Percentiles rank a stretch among this genome's conserved stretches.
Conservation (phyloP, 2,888 invertebrate species). For the Cerastis leucographa region DNA sequence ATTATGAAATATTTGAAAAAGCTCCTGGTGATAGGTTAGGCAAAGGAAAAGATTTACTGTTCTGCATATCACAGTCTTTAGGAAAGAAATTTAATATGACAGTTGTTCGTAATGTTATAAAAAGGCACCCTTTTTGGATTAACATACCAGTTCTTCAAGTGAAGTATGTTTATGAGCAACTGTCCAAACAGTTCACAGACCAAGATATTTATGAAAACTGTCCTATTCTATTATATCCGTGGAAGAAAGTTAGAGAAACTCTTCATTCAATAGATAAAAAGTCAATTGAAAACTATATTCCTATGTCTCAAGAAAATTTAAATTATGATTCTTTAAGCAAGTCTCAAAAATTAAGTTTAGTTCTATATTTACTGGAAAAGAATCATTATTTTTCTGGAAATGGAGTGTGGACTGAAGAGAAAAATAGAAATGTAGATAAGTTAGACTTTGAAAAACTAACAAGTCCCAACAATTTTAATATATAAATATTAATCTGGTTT, state of each 20-base stretch:
- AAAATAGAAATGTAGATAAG: constrained; percentile 68
- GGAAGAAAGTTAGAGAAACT: constrained; percentile 81
- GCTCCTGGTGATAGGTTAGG: constrained; percentile 86
- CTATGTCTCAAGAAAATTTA: constrained; percentile 73
- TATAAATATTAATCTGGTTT: background rate
- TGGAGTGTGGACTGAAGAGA: constrained; percentile 87
- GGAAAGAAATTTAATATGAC: constrained; percentile 74
- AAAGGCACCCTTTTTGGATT: constrained; percentile 87
- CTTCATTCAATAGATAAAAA: constrained; percentile 70
- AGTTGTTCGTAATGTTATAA: constrained; percentile 77
- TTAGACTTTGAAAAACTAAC: constrained; percentile 13
- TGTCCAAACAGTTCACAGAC: constrained; percentile 76
- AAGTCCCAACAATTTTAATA: constrained; percentile 3
- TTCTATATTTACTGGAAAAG: constrained; percentile 85
- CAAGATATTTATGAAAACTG: constrained; percentile 86
- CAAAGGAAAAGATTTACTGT: constrained; percentile 86
- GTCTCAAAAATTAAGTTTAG: constrained; percentile 83
- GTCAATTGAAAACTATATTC: constrained; percentile 53
- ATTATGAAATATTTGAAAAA: constrained; percentile 85
- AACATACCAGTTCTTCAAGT: constrained; percentile 85
- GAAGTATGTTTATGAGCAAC: constrained; percentile 80
- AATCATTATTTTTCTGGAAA: constrained; percentile 88
- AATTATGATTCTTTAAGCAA: constrained; percentile 75
- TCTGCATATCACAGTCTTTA: constrained; percentile 81
- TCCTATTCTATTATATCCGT: constrained; percentile 85